phyloP scores from a whole-genome alignment of 1,140 invertebrate genomes.

The Microplitis mediator region DNA sequence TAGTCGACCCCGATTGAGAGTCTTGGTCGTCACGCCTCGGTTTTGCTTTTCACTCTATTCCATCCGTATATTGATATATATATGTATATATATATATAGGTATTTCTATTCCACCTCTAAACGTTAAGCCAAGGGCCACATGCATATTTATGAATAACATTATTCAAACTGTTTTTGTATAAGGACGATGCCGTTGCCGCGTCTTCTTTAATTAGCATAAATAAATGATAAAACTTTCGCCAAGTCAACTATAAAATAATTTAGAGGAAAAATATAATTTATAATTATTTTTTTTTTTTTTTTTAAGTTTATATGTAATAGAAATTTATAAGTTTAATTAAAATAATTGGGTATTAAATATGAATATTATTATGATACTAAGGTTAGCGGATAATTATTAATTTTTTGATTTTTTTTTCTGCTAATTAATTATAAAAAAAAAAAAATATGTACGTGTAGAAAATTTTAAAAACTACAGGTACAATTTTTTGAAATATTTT shows the following conservation, averaged over 20 bases:
- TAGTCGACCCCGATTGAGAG: constrained; percentile 41
- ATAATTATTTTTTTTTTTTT: no score
- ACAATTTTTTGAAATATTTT: no score
- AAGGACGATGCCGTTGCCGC: constrained; percentile 42
- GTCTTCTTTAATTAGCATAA: constrained; percentile 42
- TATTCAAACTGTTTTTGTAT: constrained; percentile 52
- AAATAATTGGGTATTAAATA: no score
- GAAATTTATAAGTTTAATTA: no score
- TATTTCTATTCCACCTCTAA: constrained; percentile 10
- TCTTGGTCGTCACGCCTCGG: constrained; percentile 44
- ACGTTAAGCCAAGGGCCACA: constrained; percentile 32
- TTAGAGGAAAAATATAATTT: not conserved
- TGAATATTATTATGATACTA: no score
- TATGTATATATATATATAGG: constrained; percentile 7
- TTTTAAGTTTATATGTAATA: no score
- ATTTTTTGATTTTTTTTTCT: no score
- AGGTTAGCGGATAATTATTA: no score
- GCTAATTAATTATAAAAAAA: no score
- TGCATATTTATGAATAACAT: constrained; percentile 55
- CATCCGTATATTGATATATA: no score
- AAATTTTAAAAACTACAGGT: no score
- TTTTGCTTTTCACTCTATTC: constrained; percentile 16
- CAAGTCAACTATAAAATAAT: constrained; percentile 12
- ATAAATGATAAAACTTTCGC: constrained; percentile 42
- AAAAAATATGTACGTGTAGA: no score